Base-by-base conservation (phyloP, 1,140 invertebrate genomes). In the Pemphigus obesinymphae region DNA sequence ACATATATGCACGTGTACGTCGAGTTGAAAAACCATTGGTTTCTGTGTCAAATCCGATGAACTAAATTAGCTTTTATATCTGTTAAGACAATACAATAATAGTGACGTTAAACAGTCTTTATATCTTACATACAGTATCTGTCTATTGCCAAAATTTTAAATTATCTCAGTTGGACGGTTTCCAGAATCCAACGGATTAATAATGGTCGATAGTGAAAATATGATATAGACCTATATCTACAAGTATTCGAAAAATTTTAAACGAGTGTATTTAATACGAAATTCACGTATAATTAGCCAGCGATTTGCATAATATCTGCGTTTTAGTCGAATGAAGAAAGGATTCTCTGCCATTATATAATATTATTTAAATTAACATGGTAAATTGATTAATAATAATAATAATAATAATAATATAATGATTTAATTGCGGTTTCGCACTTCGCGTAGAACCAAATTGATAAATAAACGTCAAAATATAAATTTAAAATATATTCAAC, bases 311-410 rank as follows among this genome's bases (percentile, higher is more conserved):
- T 68, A 45, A 11, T 11, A 40, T 40, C 34, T 68, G n/a, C 10
- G n/a, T 68, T 68, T 68, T n/a, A n/a, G 63, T 34, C 63, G 40
- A 68, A 68, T 11, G 37, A 43, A 68, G 40, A 68, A 68, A 68
- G n/a, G 34, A 68, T 68, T 68, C n/a, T 2, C 17, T 63, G n/a
- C n/a, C n/a, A n/a, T 63, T n/a, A 10, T 68, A 37, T 1, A 45
- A 45, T 45, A 45, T 45, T 11, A 5, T 45, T 45, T 45, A 45
- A n/a, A n/a, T n/a, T n/a, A n/a, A n/a, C n/a, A n/a, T n/a, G n/a
- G n/a, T n/a, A n/a, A n/a, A n/a, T n/a, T n/a, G n/a, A n/a, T n/a
- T n/a, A n/a, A n/a, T n/a, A n/a, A n/a, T n/a, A n/a, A n/a, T n/a
- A n/a, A n/a, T n/a, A n/a, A n/a, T n/a, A n/a, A n/a, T n/a, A n/a